Base-by-base conservation (phyloP, 2,797 vertebrate species). In the Cyprinodon diabolis region DNA sequence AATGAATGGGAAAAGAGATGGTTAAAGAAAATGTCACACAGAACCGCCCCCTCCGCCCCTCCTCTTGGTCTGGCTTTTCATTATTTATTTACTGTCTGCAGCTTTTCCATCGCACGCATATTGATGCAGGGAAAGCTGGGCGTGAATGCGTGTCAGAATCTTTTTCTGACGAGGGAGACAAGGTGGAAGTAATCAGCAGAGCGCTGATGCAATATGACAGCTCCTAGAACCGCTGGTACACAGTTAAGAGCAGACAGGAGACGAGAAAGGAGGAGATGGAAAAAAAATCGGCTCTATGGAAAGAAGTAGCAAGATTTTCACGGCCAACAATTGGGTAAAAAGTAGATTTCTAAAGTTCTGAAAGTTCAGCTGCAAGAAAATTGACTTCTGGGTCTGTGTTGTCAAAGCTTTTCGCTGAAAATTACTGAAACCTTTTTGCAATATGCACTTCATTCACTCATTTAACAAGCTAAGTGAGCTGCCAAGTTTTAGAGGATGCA, bases 151-250 rank as follows among this genome's bases (percentile, higher is more conserved):
- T 91, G 94, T 95, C 95, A 95, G 91, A 95, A 94, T 94, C 92
- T 95, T 95, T 95, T 94, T 93, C 93, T 94, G 94, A 94, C 92
- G 93, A 94, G 93, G 92, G 94, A 95, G 95, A 95, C 94, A 95
- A 95, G 94, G 94, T 95, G 94, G 95, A 95, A 95, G 95, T 95
- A 95, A 95, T 95, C 94, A 95, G 93, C 85, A 91, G 87, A 89
- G 91, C 91, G 84, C 93, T 95, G 94, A 95, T 95, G 93, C 92
- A 92, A 90, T 93, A 90, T 94, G 94, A 95, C 94, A 95, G 94
- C 87, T 89, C 86, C 76, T 90, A 90, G 93, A 92, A 92, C 84
- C 88, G 87, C 92, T 87, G 90, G 91, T 91, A 90, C 92, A 90
- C 93, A 90, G 92, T 93, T 93, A 93, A 94, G 93, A 94, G 93